Conservation (phyloP, 1,140 invertebrate genomes). For the Anadara kagoshimensis region DNA sequence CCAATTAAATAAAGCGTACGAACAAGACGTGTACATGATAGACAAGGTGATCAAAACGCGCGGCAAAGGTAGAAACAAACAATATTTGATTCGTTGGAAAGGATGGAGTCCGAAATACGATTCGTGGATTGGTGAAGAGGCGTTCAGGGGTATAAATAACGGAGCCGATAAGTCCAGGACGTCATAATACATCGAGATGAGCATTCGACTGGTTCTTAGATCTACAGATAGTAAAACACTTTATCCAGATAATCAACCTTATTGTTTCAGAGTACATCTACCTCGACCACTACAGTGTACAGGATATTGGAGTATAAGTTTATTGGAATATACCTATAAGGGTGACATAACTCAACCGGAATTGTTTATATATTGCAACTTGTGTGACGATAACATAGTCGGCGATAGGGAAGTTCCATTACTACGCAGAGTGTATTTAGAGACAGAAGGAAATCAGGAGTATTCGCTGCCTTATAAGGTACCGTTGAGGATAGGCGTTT, state of each 20-base stretch:
- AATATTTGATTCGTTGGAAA: conserved; percentile 21
- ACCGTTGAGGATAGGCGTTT: conserved; percentile 6
- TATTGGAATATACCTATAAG: neutral
- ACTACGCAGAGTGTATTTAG: conserved; percentile 16
- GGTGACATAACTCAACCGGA: neutral
- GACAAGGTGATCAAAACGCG: conserved; percentile 17
- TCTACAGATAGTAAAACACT: neutral
- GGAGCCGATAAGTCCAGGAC: neutral
- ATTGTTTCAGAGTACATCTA: conserved; percentile 13
- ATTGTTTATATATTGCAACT: conserved; percentile 13
- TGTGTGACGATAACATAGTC: conserved; percentile 11
- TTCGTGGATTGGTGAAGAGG: conserved; percentile 16
- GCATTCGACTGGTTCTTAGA: neutral
- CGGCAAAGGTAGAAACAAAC: neutral
- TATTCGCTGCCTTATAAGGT: conserved; percentile 28
- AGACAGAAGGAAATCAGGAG: conserved; percentile 10
- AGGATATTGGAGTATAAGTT: conserved; percentile 1
- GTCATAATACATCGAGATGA: conserved; percentile 1
- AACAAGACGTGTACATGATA: conserved; percentile 10
- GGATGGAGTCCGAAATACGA: conserved; percentile 27
- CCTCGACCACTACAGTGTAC: neutral
- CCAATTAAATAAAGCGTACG: conserved; percentile 22
- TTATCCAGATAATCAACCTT: neutral
- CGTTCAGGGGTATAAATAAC: neutral
- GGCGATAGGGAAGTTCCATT: conserved; percentile 17